Evolutionary conservation across 2,797 vertebrate genomes (phyloP), one percentile per base, ranked within the genome.

Genomic region (Eutrigla gurnardus): DNA sequence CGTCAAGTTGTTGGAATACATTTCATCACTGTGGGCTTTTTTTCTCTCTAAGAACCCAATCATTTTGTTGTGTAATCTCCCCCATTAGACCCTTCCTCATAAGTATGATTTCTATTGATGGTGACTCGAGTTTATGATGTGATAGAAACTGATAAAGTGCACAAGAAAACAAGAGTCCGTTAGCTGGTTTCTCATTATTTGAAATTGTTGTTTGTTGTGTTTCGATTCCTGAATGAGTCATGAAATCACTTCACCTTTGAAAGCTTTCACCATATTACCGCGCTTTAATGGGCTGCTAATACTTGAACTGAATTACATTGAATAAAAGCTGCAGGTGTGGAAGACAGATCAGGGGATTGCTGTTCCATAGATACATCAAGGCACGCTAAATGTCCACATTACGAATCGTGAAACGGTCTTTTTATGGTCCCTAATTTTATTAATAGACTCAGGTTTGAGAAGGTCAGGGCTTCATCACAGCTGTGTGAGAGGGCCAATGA

Each of bases 71-170:
- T 25, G 25, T 25, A 25, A 25, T 25, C 25, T 25, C 25, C 25
- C 25, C 25, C 42, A 64, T 68, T 58, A 13, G 32, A 60, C 33
- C 25, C 33, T 33, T 12, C 12, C 33, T 72, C 13, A 18, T 78
- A 13, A n/a, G 39, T 77, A 73, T 39, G 65, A 65, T 55, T 81
- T 82, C 25, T 74, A 69, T 78, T 73, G 74, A 67, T 18, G n/a
- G 40, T 70, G 36, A 59, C 25, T 45, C 9, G 39, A 59, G 62
- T 69, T 46, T 57, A 63, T 65, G 15, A 39, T 43, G 59, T 40
- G 77, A 65, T 43, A 45, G 32, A 73, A 60, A 68, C 45, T 18
- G 12, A 65, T 70, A 45, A 62, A 57, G n/a, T 64, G 52, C 57
- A 62, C 25, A 57, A 75, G 17, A 55, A 71, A 75, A 54, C 43